A percentile compares a stretch with the other conserved stretches of the same genome.
Conservation (phyloP, 2,113 vertebrate species). For the Istiophorus platypterus region DNA sequence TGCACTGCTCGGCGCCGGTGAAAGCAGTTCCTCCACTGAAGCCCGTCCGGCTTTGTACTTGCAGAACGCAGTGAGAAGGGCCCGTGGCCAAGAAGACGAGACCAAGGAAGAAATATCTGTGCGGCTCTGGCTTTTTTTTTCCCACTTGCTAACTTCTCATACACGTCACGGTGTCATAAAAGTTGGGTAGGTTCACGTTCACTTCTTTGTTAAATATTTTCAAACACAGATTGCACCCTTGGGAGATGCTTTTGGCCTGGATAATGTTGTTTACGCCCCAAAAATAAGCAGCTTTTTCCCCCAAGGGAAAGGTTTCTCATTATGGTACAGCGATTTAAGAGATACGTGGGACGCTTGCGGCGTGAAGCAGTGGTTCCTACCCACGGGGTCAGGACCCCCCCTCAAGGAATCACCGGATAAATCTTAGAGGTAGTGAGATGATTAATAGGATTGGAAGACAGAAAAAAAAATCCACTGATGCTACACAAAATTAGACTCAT, state of each 20-base stretch:
- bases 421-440: neutral
- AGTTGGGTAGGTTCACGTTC: slow-evolving; percentile 18
- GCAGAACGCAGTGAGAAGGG: slow-evolving; percentile 24
- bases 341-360: slow-evolving; percentile 14
- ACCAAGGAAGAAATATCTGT: slow-evolving; percentile 29
- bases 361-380: neutral
- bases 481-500: neutral
- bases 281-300: slow-evolving; percentile 25
- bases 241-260: slow-evolving; percentile 33
- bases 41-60: slow-evolving; percentile 27
- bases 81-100: slow-evolving; percentile 48
- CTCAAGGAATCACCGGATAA: neutral
- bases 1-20: slow-evolving; percentile 7
- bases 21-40: slow-evolving; percentile 23
- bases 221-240: slow-evolving; percentile 33
- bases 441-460: neutral
- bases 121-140: slow-evolving; percentile 1
- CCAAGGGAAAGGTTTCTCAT: slow-evolving; percentile 15
- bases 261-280: slow-evolving; percentile 9
- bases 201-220: slow-evolving; percentile 38
- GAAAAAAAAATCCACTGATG: neutral
- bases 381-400: neutral
- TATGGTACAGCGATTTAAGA: slow-evolving; percentile 15
- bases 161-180: slow-evolving; percentile 19
- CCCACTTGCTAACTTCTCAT: too few species aligned